phyloP scores from a whole-genome alignment of 2,797 vertebrate genomes.

The Pangasius djambal region DNA sequence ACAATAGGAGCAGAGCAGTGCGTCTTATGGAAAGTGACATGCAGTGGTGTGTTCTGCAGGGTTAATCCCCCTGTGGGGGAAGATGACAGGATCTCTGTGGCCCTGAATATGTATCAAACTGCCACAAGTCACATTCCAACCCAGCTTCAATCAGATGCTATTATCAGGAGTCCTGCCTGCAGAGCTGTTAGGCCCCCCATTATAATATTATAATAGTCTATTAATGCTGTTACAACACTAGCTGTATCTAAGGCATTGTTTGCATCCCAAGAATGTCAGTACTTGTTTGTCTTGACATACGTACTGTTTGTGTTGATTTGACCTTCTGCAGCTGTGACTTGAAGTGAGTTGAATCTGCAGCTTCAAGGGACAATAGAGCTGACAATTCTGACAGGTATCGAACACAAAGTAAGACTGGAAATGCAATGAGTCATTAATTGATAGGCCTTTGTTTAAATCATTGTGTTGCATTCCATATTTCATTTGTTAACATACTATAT shows the following conservation, averaged over 20 bases:
- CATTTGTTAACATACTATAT: not conserved
- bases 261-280: conserved; percentile 29
- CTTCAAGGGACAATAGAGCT: conserved; percentile 16
- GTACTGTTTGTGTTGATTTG: conserved; percentile 39
- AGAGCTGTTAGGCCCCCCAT: conserved; percentile 14
- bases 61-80: conserved; percentile 22
- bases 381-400: conserved; percentile 41
- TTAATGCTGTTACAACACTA: conserved; percentile 10
- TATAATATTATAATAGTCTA: conserved; percentile 26
- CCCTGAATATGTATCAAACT: conserved; percentile 26
- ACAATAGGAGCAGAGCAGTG: conserved; percentile 39
- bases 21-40: conserved; percentile 35
- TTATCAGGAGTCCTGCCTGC: conserved; percentile 29
- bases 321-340: conserved; percentile 31
- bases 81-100: conserved; percentile 40
- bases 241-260: conserved; percentile 28
- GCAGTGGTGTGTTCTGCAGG: conserved; percentile 22
- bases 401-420: conserved; percentile 28
- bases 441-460: conserved; percentile 32
- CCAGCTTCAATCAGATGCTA: conserved; percentile 16
- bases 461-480: conserved; percentile 10
- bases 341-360: conserved; percentile 22
- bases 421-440: conserved; percentile 37
- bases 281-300: conserved; percentile 35
- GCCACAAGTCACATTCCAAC: conserved; percentile 44